phyloP scores from a whole-genome alignment of 2,888 invertebrate genomes.

The Brachypterus glaber region DNA sequence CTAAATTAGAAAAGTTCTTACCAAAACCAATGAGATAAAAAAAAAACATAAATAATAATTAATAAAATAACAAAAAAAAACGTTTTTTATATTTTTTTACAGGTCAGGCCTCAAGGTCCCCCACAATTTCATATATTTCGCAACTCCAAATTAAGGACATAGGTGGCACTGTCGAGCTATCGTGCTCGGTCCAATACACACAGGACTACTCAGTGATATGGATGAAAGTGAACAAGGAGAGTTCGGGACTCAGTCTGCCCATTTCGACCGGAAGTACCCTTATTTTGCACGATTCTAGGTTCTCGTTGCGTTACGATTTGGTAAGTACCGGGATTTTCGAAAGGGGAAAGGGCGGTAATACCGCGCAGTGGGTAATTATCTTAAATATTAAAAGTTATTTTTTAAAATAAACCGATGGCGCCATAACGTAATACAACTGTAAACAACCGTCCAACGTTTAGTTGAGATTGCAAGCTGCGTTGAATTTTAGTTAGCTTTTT shows the following conservation, averaged over 20 bases:
- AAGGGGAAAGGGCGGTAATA: too few relatives aligned
- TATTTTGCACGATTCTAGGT: slow-evolving; percentile 77
- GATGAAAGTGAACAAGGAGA: slow-evolving; percentile 53
- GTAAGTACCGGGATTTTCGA: too few relatives aligned
- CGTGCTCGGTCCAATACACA: slow-evolving; percentile 83
- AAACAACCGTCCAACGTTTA: too few relatives aligned
- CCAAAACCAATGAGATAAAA: not conserved
- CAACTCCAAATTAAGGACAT: slow-evolving; percentile 89
- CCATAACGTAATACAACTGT: too few relatives aligned
- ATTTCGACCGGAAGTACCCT: slow-evolving; percentile 75
- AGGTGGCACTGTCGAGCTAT: slow-evolving; percentile 77
- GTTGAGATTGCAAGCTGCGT: too few relatives aligned
- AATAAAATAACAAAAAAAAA: not conserved
- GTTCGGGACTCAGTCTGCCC: slow-evolving; percentile 65
- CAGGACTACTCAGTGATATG: slow-evolving; percentile 82
- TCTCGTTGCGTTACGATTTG: slow-evolving; percentile 67
- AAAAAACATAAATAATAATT: not conserved
- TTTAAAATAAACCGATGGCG: too few relatives aligned
- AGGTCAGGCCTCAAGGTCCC: slow-evolving; percentile 63
- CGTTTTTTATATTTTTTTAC: slow-evolving; percentile 26
- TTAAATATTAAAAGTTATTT: too few relatives aligned
- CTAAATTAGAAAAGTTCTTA: too few relatives aligned
- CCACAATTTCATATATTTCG: slow-evolving; percentile 83
- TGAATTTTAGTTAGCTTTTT: too few relatives aligned
- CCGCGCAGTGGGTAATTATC: too few relatives aligned